Conservation (phyloP, 2,113 vertebrate genomes). For the Scalopus aquaticus region DNA sequence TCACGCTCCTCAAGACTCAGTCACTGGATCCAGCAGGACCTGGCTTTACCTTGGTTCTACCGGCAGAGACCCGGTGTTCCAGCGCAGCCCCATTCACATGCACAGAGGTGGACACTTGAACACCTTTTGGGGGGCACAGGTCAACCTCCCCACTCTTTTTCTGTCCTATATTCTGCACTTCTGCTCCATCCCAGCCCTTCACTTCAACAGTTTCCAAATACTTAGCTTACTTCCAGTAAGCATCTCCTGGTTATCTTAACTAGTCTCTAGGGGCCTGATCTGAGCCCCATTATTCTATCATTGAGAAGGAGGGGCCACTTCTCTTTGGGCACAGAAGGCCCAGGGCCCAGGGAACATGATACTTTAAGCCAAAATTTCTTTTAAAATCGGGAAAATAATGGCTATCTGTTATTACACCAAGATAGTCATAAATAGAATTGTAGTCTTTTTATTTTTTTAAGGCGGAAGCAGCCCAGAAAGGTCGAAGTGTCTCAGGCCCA, state of each 20-base stretch:
- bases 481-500: neutral
- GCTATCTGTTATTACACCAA: neutral
- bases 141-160: neutral
- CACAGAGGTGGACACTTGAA: neutral
- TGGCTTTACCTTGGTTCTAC: neutral
- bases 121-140: neutral
- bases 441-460: neutral
- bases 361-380: neutral
- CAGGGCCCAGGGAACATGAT: neutral
- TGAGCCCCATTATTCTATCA: neutral
- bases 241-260: neutral
- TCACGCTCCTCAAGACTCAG: no score
- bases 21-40: no score
- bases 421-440: neutral
- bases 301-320: neutral
- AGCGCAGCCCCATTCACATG: neutral
- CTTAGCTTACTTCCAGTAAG: neutral
- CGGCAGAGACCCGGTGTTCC: neutral
- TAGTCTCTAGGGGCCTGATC: neutral
- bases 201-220: neutral
- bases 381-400: neutral
- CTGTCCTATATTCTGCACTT: neutral
- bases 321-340: neutral
- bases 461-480: neutral
- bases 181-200: neutral